These are phyloP conservation scores for Cardiocondyla obscurior DNA, from an alignment of 1,140 invertebrate genomes.

Conservation along the genomic window DNA sequence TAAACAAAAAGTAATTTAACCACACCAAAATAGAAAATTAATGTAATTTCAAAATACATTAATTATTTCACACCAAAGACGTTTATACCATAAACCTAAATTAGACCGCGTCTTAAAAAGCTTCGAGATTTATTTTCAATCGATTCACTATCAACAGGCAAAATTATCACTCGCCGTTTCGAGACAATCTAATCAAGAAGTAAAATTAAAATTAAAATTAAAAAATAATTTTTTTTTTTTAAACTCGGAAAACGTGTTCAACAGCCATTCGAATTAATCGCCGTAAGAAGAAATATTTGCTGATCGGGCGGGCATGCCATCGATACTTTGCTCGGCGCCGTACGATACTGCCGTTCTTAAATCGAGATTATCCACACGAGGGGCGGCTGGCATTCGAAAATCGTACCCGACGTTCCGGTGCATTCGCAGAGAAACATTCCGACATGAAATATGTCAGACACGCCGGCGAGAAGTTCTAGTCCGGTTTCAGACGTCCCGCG, in stretches of 20 bases:
- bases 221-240: no score
- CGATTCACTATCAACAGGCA: background rate
- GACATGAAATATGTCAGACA: conserved; percentile 65
- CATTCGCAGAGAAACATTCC: conserved; percentile 67
- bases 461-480: conserved; percentile 59
- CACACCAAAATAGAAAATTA: background rate
- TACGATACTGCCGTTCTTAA: conserved; percentile 18
- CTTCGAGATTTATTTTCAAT: background rate
- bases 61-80: background rate
- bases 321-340: conserved; percentile 10
- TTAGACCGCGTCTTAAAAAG: background rate
- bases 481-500: conserved; percentile 51
- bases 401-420: conserved; percentile 54
- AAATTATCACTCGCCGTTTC: background rate
- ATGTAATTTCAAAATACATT: background rate
- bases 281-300: conserved; percentile 35
- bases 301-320: background rate
- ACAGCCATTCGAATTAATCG: conserved; percentile 15
- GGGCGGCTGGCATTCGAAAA: conserved; percentile 64
- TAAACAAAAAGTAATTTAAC: background rate
- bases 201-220: no score
- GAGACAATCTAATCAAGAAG: no score
- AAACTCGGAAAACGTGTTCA: background rate
- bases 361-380: conserved; percentile 63
- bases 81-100: no score